Evolutionary conservation across 2,888 invertebrate genomes (phyloP), one percentile per base, ranked within the genome.

Genomic region (Brenthis ino): DNA sequence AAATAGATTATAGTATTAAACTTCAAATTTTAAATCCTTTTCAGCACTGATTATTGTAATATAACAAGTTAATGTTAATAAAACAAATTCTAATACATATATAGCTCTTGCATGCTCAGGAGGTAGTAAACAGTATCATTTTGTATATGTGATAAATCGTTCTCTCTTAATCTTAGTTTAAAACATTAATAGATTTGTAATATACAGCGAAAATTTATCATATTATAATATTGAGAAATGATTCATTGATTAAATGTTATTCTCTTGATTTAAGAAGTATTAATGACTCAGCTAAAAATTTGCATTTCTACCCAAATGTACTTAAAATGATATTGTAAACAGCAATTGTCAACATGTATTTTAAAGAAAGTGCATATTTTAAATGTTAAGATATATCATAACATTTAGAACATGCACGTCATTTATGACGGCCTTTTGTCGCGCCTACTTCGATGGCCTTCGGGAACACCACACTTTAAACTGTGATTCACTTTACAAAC

Each of bases 401-500:
- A 16, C 16, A 16, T 16, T 16, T 16, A 16, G 16, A 16, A 16
- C 0, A 16, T 16, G 16, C 16, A 16, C 16, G 16, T 16, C 16
- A 16, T 16, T 0, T 16, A 80, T 78, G 76, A 83, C 77, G 85
- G 85, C 85, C 86, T 86, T 80, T 75, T 75, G 77, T 67, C 76
- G 78, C 76, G 85, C 85, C 85, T 86, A 84, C 77, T 80, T 78
- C 77, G 74, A 82, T 80, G 85, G 88, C 89, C 87, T 89, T 86
- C 82, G 80, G 81, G 80, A 85, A 88, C 85, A 88, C 86, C 86
- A 87, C 85, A 85, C 83, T 85, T 85, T 83, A 86, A 60, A 85
- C 89, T 91, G 91, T 90, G 90, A 90, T 90, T 88, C 85, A 86
- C 84, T 88, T 85, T 89, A 89, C 85, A 88, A 87, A 88, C 85